phyloP scores from a whole-genome alignment of 2,797 vertebrate species.

The Pelobates cultripes region DNA sequence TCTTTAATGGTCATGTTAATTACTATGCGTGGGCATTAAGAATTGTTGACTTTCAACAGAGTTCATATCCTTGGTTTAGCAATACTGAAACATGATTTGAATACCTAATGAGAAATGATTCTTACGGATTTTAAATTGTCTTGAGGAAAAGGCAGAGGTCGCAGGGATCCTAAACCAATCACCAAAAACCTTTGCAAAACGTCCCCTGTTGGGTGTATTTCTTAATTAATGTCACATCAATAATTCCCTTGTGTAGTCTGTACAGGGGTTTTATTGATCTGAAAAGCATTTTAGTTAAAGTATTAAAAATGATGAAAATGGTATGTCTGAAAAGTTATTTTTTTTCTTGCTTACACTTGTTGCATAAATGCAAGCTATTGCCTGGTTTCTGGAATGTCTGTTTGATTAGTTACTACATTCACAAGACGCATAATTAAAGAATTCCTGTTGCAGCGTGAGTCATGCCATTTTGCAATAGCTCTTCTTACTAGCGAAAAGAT shows the following conservation, averaged over 20 bases:
- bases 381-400: no score
- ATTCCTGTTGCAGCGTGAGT: no score
- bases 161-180: slow-evolving; percentile 12
- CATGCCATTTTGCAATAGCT: no score
- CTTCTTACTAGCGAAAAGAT: no score
- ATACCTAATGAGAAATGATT: slow-evolving; percentile 46
- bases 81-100: slow-evolving; percentile 28
- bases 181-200: background rate
- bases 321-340: no score
- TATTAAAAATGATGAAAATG: slow-evolving; percentile 34
- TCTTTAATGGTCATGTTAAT: slow-evolving; percentile 44
- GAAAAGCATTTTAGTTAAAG: slow-evolving; percentile 34
- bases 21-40: slow-evolving; percentile 11
- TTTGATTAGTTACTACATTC: no score
- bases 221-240: slow-evolving; percentile 39
- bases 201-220: slow-evolving; percentile 7
- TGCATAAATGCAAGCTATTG: no score
- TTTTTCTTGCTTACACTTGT: no score
- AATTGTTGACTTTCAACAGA: slow-evolving; percentile 21
- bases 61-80: slow-evolving; percentile 26
- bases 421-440: no score
- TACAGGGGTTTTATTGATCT: slow-evolving; percentile 28
- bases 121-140: slow-evolving; percentile 18
- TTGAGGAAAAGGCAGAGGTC: slow-evolving; percentile 15
- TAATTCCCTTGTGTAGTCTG: slow-evolving; percentile 14